These are phyloP conservation scores for Conchocele bisecta DNA, from an alignment of 2,888 invertebrate species.

Conservation along the genomic window DNA sequence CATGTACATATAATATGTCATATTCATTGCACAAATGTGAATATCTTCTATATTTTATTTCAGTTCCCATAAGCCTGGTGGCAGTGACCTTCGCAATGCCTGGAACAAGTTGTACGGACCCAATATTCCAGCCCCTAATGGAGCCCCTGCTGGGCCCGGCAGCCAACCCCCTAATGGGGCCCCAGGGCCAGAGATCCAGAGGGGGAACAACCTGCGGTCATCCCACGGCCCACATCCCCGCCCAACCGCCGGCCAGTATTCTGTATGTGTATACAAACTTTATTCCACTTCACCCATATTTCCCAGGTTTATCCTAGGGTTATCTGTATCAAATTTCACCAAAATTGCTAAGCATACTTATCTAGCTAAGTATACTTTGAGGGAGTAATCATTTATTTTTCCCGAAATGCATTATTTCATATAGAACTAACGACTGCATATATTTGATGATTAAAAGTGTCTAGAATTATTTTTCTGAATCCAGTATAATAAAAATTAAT, in stretches of 20 bases:
- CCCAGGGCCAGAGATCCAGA: conserved; percentile 4
- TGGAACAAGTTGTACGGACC: conserved; percentile 72
- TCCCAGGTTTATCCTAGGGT: too few relatives aligned
- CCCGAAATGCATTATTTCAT: too few relatives aligned
- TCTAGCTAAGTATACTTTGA: too few relatives aligned
- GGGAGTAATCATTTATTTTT: too few relatives aligned
- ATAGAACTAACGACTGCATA: too few relatives aligned
- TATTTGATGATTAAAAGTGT: too few relatives aligned
- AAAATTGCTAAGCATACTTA: too few relatives aligned
- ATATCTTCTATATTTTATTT: conserved; percentile 9
- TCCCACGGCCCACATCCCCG: conserved; percentile 36
- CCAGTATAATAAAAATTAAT: too few relatives aligned
- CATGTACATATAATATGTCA: not conserved
- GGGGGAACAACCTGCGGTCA: conserved; percentile 43
- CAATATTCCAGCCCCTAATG: conserved; percentile 18
- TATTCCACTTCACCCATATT: not conserved
- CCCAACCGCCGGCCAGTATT: not conserved
- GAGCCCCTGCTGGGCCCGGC: not conserved
- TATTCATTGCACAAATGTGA: not conserved
- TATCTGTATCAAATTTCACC: too few relatives aligned
- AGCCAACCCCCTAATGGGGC: not conserved
- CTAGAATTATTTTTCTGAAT: too few relatives aligned
- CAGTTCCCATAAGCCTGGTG: conserved; percentile 38
- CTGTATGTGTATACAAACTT: not conserved
- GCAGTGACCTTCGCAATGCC: conserved; percentile 68